phyloP scores from a whole-genome alignment of 92 coral and sea anemone genomes.

The Epizoanthus rinbou region DNA sequence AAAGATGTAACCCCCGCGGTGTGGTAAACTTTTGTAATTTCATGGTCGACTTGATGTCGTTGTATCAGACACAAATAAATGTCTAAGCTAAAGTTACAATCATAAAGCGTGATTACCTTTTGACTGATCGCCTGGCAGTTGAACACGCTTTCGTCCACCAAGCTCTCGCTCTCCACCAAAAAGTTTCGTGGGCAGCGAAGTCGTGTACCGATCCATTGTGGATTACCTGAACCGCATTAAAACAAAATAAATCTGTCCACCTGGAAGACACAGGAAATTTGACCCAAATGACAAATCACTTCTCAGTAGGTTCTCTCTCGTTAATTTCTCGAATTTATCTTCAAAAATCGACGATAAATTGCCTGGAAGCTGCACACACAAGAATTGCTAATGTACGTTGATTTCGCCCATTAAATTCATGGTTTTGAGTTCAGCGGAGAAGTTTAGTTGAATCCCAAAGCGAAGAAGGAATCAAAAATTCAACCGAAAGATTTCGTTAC shows the following conservation, averaged over 20 bases:
- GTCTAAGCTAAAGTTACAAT: neutral
- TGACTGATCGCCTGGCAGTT: slow-evolving; percentile 65
- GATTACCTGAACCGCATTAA: slow-evolving; percentile 15
- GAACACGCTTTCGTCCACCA: slow-evolving; percentile 79
- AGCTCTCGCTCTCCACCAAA: slow-evolving; percentile 69
- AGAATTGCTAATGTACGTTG: neutral
- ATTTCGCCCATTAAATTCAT: neutral
- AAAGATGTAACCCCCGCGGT: neutral
- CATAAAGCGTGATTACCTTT: slow-evolving; percentile 52
- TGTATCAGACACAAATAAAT: slow-evolving; percentile 31
- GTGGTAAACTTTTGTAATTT: slow-evolving; percentile 27
- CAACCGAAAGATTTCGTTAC: slow-evolving; percentile 73
- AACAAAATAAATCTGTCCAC: slow-evolving; percentile 13
- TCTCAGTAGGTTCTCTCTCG: no score
- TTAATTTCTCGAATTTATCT: neutral
- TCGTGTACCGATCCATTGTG: slow-evolving; percentile 77
- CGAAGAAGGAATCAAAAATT: neutral
- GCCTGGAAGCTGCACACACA: neutral
- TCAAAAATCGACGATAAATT: neutral
- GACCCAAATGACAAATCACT: neutral
- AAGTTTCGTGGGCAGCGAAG: slow-evolving; percentile 63
- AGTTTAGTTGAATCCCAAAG: neutral
- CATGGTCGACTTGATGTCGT: slow-evolving; percentile 57
- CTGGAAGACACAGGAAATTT: neutral
- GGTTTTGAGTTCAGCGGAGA: neutral